Conservation (phyloP, 2,113 vertebrate genomes). For the Coturnix japonica region DNA sequence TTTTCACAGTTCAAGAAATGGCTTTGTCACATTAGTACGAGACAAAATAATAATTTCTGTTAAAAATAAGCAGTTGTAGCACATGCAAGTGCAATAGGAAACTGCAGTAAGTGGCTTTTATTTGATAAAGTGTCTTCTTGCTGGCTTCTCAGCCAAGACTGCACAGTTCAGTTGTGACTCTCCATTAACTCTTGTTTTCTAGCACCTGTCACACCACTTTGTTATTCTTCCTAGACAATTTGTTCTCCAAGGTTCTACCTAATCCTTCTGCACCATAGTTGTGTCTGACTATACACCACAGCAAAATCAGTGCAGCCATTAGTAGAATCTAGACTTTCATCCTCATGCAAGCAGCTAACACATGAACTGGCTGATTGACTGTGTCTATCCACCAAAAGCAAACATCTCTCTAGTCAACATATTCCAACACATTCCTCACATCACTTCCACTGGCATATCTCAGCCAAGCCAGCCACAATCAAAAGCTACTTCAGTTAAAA, state of each 20-base stretch:
- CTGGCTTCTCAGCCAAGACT: neutral
- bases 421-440: neutral
- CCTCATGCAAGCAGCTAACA: rapidly evolving
- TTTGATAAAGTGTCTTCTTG: neutral
- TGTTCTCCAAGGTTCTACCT: neutral
- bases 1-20: neutral
- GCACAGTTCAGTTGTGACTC: neutral
- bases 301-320: neutral
- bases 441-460: neutral
- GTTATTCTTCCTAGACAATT: neutral
- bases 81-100: neutral
- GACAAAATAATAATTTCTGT: neutral
- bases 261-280: rapidly evolving
- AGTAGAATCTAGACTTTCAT: neutral
- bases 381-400: neutral
- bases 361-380: neutral
- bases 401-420: neutral
- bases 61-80: neutral
- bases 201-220: neutral
- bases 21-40: neutral
- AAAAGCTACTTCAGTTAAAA: neutral
- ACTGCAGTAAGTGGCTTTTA: neutral
- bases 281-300: neutral
- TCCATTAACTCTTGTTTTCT: neutral
- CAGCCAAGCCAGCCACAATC: neutral